Percentiles rank a stretch among this genome's conserved stretches.
phyloP scores from a whole-genome alignment of 2,113 vertebrate species.

The Plectropomus leopardus region DNA sequence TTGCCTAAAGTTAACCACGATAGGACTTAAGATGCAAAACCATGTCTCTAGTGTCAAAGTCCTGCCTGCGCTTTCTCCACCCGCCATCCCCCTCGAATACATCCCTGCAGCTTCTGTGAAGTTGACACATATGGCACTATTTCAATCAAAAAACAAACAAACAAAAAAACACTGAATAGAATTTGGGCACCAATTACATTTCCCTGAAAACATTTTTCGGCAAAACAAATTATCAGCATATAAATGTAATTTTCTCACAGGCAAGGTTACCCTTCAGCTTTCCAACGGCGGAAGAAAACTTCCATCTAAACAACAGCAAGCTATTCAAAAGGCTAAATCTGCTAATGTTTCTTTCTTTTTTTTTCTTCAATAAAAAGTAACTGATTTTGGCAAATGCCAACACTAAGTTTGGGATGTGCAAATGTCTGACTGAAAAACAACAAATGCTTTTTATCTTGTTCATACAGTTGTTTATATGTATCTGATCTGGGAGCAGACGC shows the following conservation, averaged over 20 bases:
- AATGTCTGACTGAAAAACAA: background rate
- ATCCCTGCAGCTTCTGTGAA: background rate
- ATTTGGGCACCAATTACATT: background rate
- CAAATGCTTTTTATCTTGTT: conserved; percentile 15
- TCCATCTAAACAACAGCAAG: background rate
- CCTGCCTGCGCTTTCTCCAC: background rate
- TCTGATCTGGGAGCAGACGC: background rate
- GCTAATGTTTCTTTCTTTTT: background rate
- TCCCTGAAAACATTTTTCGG: background rate
- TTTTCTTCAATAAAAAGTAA: background rate
- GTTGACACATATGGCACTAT: background rate
- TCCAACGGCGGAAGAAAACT: background rate
- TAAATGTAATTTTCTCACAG: background rate
- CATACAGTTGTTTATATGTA: conserved; percentile 30
- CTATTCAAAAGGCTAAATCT: background rate
- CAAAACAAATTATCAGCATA: background rate
- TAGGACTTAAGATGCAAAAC: background rate
- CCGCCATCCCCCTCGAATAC: background rate
- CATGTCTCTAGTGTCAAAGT: background rate
- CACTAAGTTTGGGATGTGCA: background rate
- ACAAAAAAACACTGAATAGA: background rate
- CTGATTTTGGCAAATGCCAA: conserved; percentile 6
- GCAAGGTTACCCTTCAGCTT: conserved; percentile 9
- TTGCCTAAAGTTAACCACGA: background rate
- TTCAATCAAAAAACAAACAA: background rate